Evolutionary conservation across 2,113 vertebrate genomes (phyloP), one percentile per base, ranked within the genome.

Genomic region (Vicugna pacos): DNA sequence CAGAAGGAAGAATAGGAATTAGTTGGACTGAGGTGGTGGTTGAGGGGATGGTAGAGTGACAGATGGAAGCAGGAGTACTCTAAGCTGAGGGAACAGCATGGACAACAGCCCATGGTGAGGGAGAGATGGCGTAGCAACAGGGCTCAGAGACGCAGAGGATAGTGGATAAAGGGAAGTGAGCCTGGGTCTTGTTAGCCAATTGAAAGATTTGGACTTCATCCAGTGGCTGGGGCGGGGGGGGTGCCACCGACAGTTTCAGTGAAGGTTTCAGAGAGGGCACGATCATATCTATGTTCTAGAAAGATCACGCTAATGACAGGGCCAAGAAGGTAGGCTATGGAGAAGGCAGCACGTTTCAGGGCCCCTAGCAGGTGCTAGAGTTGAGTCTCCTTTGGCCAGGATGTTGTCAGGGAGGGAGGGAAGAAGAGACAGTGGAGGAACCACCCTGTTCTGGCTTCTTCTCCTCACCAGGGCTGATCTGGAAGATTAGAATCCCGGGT

Each of bases 191-290:
- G 26, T 60, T 83, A 52, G 77, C 46, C 87, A 65, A 10, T 56
- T 91, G 54, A 54, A 93, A 95, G 52, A 65, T 70, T 32, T 35
- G 48, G 69, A 76, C 67, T 90, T 86, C n/a, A 52, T 56, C 60
- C 64, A 69, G 15, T 46, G 65, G 26, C n/a, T 60, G 58, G 38
- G 32, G 35, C 35, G 2, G 35, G 35, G 35, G 12, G 89, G 46
- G 28, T 60, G 8, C 62, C 62, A 46, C 2, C 52, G 50, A 84
- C 93, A 58, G 72, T 80, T 56, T 42, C 50, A 76, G 30, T 50
- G 54, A 46, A 12, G n/a, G 22, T 88, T 75, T 79, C 70, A 65
- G 50, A 50, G 62, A 20, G 22, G 30, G 5, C 35, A 30, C 24
- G 46, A 64, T 81, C 42, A 52, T 26, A 81, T 5, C 69, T 65